Percentiles rank a stretch among this genome's conserved stretches.
Evolutionary conservation across 2,113 vertebrate genomes (phyloP).

Genomic region (Microtus ochrogaster): DNA sequence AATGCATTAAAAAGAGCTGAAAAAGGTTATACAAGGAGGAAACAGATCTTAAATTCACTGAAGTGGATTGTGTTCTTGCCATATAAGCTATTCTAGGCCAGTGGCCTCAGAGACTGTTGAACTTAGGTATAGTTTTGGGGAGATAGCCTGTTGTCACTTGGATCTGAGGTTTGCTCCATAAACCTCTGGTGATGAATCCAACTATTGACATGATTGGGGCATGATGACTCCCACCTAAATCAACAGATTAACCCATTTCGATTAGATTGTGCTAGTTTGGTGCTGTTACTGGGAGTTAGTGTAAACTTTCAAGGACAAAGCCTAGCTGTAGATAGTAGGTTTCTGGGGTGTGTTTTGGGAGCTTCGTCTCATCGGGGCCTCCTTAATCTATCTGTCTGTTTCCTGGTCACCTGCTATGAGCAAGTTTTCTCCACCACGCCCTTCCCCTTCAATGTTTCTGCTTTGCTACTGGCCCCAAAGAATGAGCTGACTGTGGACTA

Average conservation of each 20-base stretch:
- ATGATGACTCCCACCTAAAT: background rate
- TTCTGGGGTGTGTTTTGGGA: background rate
- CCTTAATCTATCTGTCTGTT: background rate
- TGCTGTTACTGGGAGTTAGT: background rate
- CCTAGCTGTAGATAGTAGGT: background rate
- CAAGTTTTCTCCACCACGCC: background rate
- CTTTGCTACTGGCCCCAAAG: background rate
- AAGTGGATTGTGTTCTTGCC: background rate
- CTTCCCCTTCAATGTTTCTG: background rate
- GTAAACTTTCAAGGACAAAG: background rate
- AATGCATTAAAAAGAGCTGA: background rate
- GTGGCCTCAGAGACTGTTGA: background rate
- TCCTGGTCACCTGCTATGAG: background rate
- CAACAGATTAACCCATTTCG: background rate
- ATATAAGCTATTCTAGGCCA: background rate
- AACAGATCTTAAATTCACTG: background rate
- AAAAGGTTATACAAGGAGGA: background rate
- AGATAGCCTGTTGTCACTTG: background rate
- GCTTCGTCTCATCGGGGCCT: fast-evolving
- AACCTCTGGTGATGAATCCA: background rate
- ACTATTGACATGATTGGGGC: background rate
- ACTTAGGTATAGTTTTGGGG: background rate
- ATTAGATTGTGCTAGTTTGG: background rate
- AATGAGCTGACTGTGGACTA: background rate
- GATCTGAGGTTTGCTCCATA: background rate